phyloP scores from a whole-genome alignment of 2,113 vertebrate species.

The Prionailurus viverrinus region DNA sequence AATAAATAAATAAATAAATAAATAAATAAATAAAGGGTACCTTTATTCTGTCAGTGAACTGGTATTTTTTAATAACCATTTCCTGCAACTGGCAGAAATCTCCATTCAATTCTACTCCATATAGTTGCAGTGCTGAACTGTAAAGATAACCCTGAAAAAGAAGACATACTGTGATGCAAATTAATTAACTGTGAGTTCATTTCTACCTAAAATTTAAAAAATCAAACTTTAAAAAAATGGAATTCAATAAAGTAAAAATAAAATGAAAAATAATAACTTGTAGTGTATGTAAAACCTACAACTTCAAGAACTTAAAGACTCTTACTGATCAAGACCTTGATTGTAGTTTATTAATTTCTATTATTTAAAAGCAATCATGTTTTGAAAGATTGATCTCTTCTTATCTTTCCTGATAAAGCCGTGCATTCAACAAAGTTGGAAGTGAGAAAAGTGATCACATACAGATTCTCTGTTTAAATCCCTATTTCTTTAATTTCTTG shows the following conservation, averaged over 20 bases:
- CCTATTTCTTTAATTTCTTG: conserved; percentile 20
- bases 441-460: background rate
- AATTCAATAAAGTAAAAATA: conserved; percentile 48
- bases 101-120: conserved; percentile 94
- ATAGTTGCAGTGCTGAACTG: conserved; percentile 92
- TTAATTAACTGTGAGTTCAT: conserved; percentile 40
- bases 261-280: background rate
- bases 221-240: background rate
- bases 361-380: conserved; percentile 33
- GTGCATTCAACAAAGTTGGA: background rate
- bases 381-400: conserved; percentile 34
- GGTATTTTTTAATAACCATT: conserved; percentile 91
- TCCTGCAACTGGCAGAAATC: conserved; percentile 94
- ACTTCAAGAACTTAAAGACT: conserved; percentile 9
- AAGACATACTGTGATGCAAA: conserved; percentile 69
- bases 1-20: background rate
- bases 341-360: background rate
- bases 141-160: conserved; percentile 93
- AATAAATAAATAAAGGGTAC: conserved; percentile 75
- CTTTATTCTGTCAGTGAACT: conserved; percentile 92
- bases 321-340: background rate
- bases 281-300: background rate
- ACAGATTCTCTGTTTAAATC: background rate
- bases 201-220: conserved; percentile 51
- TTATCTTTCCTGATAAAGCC: conserved; percentile 35